These are phyloP conservation scores for Caenorhabditis sinica DNA, from an alignment of 2,888 invertebrate genomes.

Conservation along the genomic window DNA sequence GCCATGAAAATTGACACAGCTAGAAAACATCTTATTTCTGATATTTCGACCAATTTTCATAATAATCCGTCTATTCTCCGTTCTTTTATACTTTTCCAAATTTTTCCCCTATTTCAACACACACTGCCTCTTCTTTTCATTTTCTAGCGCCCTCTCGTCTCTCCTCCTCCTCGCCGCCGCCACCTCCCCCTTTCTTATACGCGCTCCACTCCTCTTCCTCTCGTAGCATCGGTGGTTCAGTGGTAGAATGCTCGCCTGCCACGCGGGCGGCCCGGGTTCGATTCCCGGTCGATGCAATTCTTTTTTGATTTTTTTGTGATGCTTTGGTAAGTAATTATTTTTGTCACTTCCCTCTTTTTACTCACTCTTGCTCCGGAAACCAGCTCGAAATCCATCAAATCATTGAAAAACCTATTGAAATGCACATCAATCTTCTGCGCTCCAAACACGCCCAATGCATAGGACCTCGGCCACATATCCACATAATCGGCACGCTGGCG, in stretches of 20 bases:
- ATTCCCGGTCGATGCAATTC: conserved; percentile 78
- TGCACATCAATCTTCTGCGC: conserved; percentile 92
- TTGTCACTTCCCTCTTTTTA: no score
- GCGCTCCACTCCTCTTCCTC: neutral
- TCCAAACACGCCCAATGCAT: conserved; percentile 93
- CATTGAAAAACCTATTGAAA: conserved; percentile 92
- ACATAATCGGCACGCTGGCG: conserved; percentile 77
- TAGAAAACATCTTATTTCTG: no score
- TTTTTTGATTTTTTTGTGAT: conserved; percentile 32
- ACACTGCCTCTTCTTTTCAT: neutral
- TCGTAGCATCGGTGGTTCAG: conserved; percentile 77
- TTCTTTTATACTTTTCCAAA: neutral
- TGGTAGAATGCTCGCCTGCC: conserved; percentile 81
- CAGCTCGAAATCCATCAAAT: conserved; percentile 90
- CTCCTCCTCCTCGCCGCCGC: neutral
- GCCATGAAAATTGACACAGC: no score
- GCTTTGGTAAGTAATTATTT: no score
- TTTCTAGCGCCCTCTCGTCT: neutral
- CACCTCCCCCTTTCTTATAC: neutral
- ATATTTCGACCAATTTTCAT: neutral
- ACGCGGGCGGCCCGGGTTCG: conserved; percentile 80
- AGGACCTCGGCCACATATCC: conserved; percentile 87
- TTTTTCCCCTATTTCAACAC: neutral
- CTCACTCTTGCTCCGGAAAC: conserved; percentile 87
- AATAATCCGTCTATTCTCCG: no score